Evolutionary conservation across 2,113 vertebrate genomes (phyloP).

Genomic region (Condylura cristata): DNA sequence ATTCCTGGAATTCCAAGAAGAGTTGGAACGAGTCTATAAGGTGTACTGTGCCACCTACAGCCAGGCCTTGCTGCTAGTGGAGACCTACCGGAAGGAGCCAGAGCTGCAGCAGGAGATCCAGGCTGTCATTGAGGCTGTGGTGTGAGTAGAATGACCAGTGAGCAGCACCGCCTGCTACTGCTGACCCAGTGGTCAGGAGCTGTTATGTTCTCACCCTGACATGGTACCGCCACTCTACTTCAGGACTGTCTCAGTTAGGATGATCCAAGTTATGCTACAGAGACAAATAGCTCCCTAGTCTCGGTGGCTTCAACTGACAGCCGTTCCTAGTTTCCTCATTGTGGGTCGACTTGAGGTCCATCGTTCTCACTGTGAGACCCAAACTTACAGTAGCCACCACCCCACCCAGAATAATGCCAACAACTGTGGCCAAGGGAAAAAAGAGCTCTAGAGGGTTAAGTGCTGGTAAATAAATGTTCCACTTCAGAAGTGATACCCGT

Average conservation of each 20-base stretch:
- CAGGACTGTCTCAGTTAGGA: neutral
- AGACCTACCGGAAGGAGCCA: slow-evolving; percentile 91
- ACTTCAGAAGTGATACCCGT: neutral
- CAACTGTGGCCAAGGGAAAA: neutral
- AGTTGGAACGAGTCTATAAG: slow-evolving; percentile 92
- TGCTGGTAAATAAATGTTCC: neutral
- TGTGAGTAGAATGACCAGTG: slow-evolving; percentile 87
- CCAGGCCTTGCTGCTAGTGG: slow-evolving; percentile 88
- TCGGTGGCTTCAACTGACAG: neutral
- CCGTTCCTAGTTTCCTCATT: neutral
- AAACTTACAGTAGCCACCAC: neutral
- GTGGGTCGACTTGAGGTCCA: neutral
- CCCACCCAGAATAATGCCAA: neutral
- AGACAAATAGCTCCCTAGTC: neutral
- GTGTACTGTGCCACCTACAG: slow-evolving; percentile 93
- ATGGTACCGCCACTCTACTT: neutral
- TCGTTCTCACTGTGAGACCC: neutral
- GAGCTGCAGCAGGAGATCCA: slow-evolving; percentile 89
- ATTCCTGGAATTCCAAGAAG: slow-evolving; percentile 92
- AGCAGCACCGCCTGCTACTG: neutral
- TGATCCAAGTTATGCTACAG: neutral
- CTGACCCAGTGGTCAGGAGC: no score
- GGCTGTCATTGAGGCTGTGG: slow-evolving; percentile 85
- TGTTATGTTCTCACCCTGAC: neutral
- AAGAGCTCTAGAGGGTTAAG: neutral